phyloP scores from a whole-genome alignment of 64 coral and sea anemone genomes.

The Exaiptasia diaphana region DNA sequence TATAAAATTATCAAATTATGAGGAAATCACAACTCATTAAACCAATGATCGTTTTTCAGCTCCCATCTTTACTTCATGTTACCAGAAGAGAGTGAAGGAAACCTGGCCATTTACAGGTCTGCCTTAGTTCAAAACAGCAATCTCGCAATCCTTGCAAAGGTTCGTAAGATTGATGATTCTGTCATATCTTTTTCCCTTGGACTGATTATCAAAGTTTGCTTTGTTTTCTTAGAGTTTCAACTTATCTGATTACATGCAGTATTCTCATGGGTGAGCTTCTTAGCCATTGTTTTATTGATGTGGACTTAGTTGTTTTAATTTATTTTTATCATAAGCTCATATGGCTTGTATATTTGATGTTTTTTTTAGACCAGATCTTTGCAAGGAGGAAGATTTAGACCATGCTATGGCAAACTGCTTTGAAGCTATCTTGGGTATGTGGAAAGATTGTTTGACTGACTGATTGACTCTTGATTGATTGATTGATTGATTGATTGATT shows the following conservation, averaged over 20 bases:
- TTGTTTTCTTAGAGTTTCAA: conserved; percentile 54
- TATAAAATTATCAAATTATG: too few relatives aligned
- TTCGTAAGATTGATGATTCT: background rate
- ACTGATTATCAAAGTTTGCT: background rate
- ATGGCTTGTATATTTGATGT: background rate
- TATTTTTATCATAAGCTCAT: background rate
- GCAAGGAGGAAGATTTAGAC: conserved; percentile 87
- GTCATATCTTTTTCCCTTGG: background rate
- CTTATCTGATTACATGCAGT: conserved; percentile 92
- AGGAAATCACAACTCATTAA: too few relatives aligned
- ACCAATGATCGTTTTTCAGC: conserved; percentile 35
- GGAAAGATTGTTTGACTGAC: too few relatives aligned
- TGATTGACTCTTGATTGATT: too few relatives aligned
- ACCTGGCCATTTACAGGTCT: conserved; percentile 72
- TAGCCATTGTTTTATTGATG: background rate
- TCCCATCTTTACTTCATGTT: conserved; percentile 86
- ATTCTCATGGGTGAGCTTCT: conserved; percentile 57
- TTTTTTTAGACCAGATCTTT: conserved; percentile 77
- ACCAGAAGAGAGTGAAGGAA: conserved; percentile 73
- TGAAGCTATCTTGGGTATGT: conserved; percentile 94
- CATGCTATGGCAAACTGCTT: conserved; percentile 98
- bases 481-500: too few relatives aligned
- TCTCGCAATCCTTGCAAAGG: conserved; percentile 82
- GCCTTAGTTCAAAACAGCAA: conserved; percentile 89
- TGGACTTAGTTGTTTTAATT: background rate